phyloP scores from a whole-genome alignment of 2,888 invertebrate species.

The Operophtera brumata region DNA sequence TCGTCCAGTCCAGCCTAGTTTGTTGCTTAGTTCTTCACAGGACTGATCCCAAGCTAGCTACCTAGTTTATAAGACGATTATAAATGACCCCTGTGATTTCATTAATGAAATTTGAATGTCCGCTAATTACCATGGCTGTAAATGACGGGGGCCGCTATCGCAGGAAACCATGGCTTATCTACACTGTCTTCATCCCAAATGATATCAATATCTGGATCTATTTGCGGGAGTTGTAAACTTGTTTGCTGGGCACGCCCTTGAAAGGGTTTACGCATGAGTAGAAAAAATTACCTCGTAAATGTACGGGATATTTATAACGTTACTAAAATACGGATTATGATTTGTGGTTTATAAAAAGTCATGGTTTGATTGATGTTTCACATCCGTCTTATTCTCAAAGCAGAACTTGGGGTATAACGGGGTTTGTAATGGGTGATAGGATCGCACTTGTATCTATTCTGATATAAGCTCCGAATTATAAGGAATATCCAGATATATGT shows the following conservation, averaged over 20 bases:
- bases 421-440: conserved; percentile 7
- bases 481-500: background rate
- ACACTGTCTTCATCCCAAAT: conserved; percentile 17
- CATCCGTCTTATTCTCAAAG: conserved; percentile 34
- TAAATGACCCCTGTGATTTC: too few relatives aligned
- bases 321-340: conserved; percentile 52
- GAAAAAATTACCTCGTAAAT: conserved; percentile 54
- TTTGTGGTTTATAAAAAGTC: conserved; percentile 58
- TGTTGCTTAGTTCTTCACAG: too few relatives aligned
- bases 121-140: too few relatives aligned
- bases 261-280: conserved; percentile 51
- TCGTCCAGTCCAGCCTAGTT: too few relatives aligned
- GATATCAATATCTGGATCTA: conserved; percentile 57
- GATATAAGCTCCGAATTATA: background rate
- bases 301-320: conserved; percentile 48
- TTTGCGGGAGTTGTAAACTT: conserved; percentile 62
- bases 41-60: too few relatives aligned
- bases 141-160: too few relatives aligned
- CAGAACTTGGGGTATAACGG: conserved; percentile 19
- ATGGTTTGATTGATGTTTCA: conserved; percentile 50
- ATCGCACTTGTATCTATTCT: background rate
- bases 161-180: too few relatives aligned
- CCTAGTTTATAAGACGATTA: too few relatives aligned
- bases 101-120: too few relatives aligned
- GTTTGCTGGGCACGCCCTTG: conserved; percentile 67